phyloP scores from a whole-genome alignment of 2,113 vertebrate genomes.

The Antechinus stuartii region DNA sequence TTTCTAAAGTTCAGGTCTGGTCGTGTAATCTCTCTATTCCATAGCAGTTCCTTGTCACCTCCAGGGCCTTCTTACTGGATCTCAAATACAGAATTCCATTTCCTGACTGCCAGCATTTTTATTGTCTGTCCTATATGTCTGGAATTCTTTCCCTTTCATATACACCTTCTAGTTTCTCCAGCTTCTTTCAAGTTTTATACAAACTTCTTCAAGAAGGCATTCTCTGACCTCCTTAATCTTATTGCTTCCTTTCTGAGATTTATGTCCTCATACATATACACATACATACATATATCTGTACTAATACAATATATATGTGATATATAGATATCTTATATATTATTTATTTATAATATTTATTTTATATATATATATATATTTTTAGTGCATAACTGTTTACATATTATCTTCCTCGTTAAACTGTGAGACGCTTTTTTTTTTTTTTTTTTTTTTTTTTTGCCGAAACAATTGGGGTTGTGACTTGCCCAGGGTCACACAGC shows the following conservation, averaged over 20 bases:
- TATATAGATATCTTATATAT: too few relatives aligned
- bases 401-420: neutral
- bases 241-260: neutral
- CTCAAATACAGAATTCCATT: neutral
- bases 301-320: too few relatives aligned
- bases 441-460: neutral
- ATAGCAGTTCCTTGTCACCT: neutral
- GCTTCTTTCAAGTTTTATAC: neutral
- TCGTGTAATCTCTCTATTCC: neutral
- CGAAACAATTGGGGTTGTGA: too few relatives aligned
- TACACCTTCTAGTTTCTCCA: neutral
- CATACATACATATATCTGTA: neutral
- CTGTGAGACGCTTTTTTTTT: neutral
- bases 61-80: neutral
- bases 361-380: neutral
- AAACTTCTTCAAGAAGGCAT: neutral
- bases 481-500: too few relatives aligned
- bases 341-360: too few relatives aligned
- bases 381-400: neutral
- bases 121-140: neutral
- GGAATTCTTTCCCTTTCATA: neutral
- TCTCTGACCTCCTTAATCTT: neutral
- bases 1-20: conserved; percentile 8
- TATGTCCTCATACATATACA: neutral
- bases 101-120: neutral